Conservation (phyloP, 2,113 vertebrate genomes). For the Albula goreensis region DNA sequence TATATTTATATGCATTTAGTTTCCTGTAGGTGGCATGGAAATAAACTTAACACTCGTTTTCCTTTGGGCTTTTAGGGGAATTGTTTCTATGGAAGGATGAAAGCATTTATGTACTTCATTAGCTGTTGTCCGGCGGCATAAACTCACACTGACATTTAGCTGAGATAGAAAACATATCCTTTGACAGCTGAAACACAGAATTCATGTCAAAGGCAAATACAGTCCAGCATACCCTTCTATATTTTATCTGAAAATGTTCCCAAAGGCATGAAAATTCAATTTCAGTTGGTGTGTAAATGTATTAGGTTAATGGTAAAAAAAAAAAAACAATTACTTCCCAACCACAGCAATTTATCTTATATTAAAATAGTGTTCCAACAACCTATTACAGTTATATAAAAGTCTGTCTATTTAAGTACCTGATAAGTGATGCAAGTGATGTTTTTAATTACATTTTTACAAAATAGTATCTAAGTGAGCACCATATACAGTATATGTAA, state of each 20-base stretch:
- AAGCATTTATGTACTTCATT: too few relatives aligned
- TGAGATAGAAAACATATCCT: not conserved
- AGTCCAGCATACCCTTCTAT: not conserved
- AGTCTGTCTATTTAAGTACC: not conserved
- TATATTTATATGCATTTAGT: not conserved
- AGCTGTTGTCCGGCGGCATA: too few relatives aligned
- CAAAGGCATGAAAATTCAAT: not conserved
- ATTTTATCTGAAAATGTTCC: not conserved
- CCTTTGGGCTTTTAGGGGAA: too few relatives aligned
- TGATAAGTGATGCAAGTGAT: not conserved
- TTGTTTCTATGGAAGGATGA: too few relatives aligned
- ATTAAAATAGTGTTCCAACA: not conserved
- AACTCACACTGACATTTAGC: not conserved
- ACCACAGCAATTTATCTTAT: not conserved
- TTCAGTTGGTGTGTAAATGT: not conserved
- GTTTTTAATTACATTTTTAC: not conserved
- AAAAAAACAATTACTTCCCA: not conserved
- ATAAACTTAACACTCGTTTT: too few relatives aligned
- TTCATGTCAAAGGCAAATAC: not conserved
- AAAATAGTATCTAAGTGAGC: not conserved
- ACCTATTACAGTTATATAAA: not conserved
- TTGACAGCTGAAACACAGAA: not conserved
- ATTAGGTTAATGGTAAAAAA: not conserved
- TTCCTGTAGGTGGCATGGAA: too few relatives aligned
- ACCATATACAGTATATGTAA: not conserved